Base-by-base conservation (phyloP, 2,888 invertebrate genomes). In the Frankliniella fusca region DNA sequence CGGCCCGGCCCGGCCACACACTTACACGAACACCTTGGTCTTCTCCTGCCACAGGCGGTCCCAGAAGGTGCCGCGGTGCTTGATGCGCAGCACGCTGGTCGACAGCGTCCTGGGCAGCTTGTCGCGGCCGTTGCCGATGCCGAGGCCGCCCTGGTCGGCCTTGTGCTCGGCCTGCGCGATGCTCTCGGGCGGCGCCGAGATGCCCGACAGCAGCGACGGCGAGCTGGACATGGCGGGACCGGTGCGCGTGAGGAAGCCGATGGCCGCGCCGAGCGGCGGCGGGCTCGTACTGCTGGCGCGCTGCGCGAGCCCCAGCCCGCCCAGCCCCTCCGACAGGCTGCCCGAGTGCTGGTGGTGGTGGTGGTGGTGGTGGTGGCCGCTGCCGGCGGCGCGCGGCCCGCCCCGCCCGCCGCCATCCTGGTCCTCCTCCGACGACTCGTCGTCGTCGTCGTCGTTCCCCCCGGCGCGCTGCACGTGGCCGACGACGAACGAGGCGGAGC, bases 21-120 rank as follows among this genome's bases (percentile, higher is more conserved):
- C 93, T 93, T 90, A 93, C 93, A 90, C 92, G 87, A 93, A 92
- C 85, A 93, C 90, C 85, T 91, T 91, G 83, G 91, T 91, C 85
- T 92, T 90, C 85, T 93, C 92, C 85, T 93, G 92, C 92, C 93
- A 93, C 89, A 94, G 94, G 88, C 95, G 94, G 87, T 95, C 94
- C 95, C 95, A 95, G 88, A 95, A 96, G 80, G 93, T 92, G 84
- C 93, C 93, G 86, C 94, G 90, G 87, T 93, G 92, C 86, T 94
- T 93, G 87, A 94, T 93, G 86, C 94, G 90, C 81, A 96, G 91
- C 70, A 94, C 94, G 85, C 94, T 94, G 84, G 95, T 95, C 88
- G 94, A 94, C 84, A 93, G 91, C 18, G 94, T 94, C 84, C 94
- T 90, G 7, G 93, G 93, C 84, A 93, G 89, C 82, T 91, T 91